A percentile compares a stretch with the other conserved stretches of the same genome.
Conservation (phyloP, 2,113 vertebrate species). For the Pipra filicauda region DNA sequence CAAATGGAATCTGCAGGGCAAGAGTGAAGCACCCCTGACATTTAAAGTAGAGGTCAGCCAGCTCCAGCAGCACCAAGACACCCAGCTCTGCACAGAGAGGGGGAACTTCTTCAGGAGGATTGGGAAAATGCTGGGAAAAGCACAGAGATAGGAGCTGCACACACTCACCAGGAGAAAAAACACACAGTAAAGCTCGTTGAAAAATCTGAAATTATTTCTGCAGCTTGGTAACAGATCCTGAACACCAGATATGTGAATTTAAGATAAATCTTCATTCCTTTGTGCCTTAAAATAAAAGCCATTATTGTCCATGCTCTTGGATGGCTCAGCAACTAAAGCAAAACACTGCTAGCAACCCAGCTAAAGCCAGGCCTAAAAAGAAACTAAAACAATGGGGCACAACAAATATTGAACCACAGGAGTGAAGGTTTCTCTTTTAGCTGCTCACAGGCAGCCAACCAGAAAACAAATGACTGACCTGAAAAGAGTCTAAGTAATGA, state of each 20-base stretch:
- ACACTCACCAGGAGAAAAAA: not conserved
- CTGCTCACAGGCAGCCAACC: not conserved
- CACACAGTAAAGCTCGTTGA: accelerated
- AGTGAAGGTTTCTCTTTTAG: not conserved
- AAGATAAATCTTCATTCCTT: not conserved
- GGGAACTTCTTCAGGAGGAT: not conserved
- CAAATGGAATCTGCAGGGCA: constrained; percentile 12
- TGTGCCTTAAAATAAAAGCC: not conserved
- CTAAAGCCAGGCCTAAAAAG: not conserved
- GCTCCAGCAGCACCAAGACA: not conserved
- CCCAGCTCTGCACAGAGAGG: not conserved
- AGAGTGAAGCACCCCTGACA: constrained; percentile 63
- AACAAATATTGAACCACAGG: not conserved
- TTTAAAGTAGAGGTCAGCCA: constrained; percentile 76
- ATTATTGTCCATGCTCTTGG: not conserved
- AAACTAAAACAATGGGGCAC: not conserved
- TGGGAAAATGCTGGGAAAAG: not conserved
- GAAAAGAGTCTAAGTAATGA: not conserved
- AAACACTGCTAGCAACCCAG: not conserved
- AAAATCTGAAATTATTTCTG: not conserved
- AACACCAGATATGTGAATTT: accelerated
- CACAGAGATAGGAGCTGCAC: accelerated
- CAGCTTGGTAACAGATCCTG: not conserved
- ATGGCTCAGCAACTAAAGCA: not conserved
- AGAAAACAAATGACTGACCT: not conserved